Conservation (phyloP, 2,797 vertebrate species). For the Trichosurus vulpecula region DNA sequence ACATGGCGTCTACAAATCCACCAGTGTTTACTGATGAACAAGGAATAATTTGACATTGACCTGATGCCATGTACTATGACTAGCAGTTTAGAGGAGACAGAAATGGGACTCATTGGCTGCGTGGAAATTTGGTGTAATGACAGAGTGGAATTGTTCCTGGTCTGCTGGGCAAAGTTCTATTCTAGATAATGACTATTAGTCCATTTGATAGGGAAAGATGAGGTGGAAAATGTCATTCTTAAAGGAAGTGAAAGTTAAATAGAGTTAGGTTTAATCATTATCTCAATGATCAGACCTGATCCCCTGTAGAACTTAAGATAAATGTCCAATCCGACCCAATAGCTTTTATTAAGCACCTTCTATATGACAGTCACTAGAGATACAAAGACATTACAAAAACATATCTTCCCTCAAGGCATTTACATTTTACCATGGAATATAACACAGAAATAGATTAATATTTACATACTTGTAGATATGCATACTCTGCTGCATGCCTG, state of each 20-base stretch:
- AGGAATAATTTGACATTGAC: background rate
- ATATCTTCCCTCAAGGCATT: background rate
- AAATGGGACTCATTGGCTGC: background rate
- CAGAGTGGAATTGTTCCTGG: conserved; percentile 11
- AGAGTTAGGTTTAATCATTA: background rate
- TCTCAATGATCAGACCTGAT: background rate
- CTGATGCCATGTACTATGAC: background rate
- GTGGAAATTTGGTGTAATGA: background rate
- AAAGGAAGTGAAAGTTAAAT: background rate
- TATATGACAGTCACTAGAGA: background rate
- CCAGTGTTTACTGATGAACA: background rate
- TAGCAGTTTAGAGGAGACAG: background rate
- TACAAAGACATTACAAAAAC: background rate
- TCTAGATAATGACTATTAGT: conserved; percentile 3
- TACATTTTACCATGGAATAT: background rate
- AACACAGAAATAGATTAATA: background rate
- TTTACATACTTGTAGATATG: background rate
- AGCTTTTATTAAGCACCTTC: background rate
- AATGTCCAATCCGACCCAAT: background rate
- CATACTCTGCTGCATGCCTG: background rate
- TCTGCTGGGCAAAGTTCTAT: conserved; percentile 1
- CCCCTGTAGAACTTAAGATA: background rate
- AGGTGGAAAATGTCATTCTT: background rate
- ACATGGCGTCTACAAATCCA: background rate
- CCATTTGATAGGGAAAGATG: background rate